phyloP scores from a whole-genome alignment of 2,113 vertebrate genomes.

The Pseudopipra pipra region DNA sequence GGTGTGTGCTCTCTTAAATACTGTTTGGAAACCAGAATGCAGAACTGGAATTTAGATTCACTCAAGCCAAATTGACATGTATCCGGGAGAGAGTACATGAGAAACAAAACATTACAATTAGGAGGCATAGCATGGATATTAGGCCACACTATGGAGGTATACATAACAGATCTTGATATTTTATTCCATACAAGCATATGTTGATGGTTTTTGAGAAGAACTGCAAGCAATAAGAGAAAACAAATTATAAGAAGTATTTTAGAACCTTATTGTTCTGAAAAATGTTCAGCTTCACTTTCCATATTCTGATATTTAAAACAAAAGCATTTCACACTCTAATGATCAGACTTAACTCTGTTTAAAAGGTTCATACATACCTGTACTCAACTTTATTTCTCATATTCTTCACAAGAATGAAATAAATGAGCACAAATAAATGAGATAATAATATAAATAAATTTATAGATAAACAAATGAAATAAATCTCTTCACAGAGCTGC shows the following conservation, averaged over 20 bases:
- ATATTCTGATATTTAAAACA: not conserved
- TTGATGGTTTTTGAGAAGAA: not conserved
- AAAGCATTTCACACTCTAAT: not conserved
- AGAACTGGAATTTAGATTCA: not conserved
- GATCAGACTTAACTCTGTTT: not conserved
- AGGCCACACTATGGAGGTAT: not conserved
- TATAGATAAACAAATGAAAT: not conserved
- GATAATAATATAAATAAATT: not conserved
- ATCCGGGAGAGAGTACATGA: not conserved
- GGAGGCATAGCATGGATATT: not conserved
- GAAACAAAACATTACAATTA: not conserved
- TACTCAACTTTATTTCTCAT: not conserved
- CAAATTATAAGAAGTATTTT: not conserved
- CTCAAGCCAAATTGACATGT: accelerated
- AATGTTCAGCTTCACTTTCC: not conserved
- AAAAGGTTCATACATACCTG: not conserved
- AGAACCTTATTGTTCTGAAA: not conserved
- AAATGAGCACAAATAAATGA: not conserved
- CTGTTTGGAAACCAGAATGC: not conserved
- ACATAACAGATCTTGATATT: not conserved
- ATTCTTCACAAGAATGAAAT: not conserved
- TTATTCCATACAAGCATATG: not conserved
- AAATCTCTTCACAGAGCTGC: not conserved
- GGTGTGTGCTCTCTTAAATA: not conserved
- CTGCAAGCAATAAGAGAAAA: not conserved